Conservation (phyloP, 2,113 vertebrate genomes). For the Lampris incognitus region DNA sequence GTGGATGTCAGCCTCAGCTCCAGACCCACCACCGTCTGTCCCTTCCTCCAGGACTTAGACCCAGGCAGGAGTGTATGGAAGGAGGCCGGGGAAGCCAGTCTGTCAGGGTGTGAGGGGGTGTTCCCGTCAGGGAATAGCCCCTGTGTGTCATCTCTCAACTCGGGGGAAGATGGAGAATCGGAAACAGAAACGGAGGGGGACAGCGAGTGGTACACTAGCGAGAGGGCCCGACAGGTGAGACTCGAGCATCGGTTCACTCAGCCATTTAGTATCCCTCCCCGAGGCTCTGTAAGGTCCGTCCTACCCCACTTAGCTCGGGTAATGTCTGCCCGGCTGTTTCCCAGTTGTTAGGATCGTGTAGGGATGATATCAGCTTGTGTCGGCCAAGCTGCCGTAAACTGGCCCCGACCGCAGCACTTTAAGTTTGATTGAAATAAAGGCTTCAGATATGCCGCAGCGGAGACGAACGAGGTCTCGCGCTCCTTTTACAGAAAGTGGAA, state of each 20-base stretch:
- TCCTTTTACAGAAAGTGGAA: slow-evolving; percentile 11
- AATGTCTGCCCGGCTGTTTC: not conserved
- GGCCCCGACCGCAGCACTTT: slow-evolving; percentile 7
- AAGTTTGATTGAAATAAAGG: slow-evolving; percentile 39
- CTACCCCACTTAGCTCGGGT: not conserved
- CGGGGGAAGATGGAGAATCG: slow-evolving; percentile 88
- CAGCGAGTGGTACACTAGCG: slow-evolving; percentile 88
- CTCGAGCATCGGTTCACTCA: not conserved
- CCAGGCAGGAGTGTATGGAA: slow-evolving; percentile 58
- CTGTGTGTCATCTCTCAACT: slow-evolving; percentile 85
- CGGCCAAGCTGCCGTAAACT: not conserved
- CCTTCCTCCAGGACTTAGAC: slow-evolving; percentile 85
- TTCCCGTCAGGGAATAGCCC: slow-evolving; percentile 82
- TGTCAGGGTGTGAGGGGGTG: slow-evolving; percentile 79
- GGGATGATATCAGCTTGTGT: slow-evolving; percentile 2
- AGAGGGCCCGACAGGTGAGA: slow-evolving; percentile 92
- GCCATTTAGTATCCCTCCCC: not conserved
- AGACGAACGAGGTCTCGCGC: slow-evolving; percentile 12
- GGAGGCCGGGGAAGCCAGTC: slow-evolving; percentile 61
- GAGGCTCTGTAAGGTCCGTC: not conserved
- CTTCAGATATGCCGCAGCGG: slow-evolving; percentile 5
- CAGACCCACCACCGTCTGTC: slow-evolving; percentile 79
- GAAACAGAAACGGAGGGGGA: slow-evolving; percentile 93
- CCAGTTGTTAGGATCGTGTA: not conserved
- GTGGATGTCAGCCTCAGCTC: slow-evolving; percentile 70